phyloP scores from a whole-genome alignment of 2,888 invertebrate genomes.

The Agrotis exclamationis region DNA sequence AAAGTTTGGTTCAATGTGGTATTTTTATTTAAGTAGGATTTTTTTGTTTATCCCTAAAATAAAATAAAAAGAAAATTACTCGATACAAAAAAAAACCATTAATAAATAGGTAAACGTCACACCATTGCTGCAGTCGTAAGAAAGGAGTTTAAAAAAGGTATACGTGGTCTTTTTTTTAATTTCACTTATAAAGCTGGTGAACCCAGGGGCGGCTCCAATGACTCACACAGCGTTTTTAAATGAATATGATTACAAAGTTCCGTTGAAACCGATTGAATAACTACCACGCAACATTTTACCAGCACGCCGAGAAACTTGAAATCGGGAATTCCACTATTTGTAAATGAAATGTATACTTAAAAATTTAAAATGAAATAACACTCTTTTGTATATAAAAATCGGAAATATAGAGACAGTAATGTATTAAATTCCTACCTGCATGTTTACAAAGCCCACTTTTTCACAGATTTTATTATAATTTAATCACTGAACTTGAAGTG shows the following conservation, averaged over 20 bases:
- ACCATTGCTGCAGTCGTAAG: too few species aligned
- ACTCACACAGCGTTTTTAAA: conserved; percentile 51
- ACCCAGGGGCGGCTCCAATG: conserved; percentile 27
- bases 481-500: conserved; percentile 41
- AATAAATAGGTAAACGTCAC: too few species aligned
- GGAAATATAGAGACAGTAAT: not conserved
- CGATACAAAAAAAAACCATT: too few species aligned
- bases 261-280: conserved; percentile 59
- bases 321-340: conserved; percentile 40
- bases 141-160: too few species aligned
- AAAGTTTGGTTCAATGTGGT: conserved; percentile 7
- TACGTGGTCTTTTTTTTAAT: conserved; percentile 11
- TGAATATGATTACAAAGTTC: conserved; percentile 57
- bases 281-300: conserved; percentile 56
- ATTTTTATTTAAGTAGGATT: not conserved
- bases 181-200: conserved; percentile 21
- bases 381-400: not conserved
- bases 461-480: conserved; percentile 30
- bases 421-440: conserved; percentile 67
- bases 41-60: too few species aligned
- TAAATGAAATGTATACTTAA: conserved; percentile 7
- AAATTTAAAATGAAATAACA: not conserved
- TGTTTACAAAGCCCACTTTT: conserved; percentile 47
- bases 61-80: too few species aligned
- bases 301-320: conserved; percentile 37